These are phyloP conservation scores for Tupiocoris notatus DNA, from an alignment of 2,888 invertebrate genomes.

Conservation along the genomic window DNA sequence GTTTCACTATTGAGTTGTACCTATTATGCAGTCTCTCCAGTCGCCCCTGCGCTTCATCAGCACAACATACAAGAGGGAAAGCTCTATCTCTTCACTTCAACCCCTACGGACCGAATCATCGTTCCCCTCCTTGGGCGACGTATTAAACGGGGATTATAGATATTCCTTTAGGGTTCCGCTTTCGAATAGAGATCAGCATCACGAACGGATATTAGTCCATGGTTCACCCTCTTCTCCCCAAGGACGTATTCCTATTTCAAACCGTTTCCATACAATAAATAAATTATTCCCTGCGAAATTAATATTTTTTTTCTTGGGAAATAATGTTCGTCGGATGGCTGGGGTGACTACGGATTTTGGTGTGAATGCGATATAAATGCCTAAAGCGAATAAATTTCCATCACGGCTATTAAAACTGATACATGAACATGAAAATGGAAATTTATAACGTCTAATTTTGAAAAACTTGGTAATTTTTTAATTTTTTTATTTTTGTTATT, in stretches of 20 bases:
- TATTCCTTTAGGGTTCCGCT: not conserved
- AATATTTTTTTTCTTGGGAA: too few relatives aligned
- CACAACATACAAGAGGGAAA: not conserved
- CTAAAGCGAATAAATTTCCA: too few relatives aligned
- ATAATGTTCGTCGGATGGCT: too few relatives aligned
- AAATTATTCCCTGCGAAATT: too few relatives aligned
- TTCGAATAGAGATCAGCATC: not conserved
- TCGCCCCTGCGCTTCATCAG: constrained; percentile 13
- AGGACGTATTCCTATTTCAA: not conserved
- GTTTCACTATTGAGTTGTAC: constrained; percentile 17
- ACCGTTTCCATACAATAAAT: not conserved
- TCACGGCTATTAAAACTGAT: too few relatives aligned
- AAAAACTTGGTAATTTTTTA: too few relatives aligned
- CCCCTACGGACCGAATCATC: not conserved
- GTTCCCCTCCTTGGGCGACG: constrained; percentile 8
- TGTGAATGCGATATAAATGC: too few relatives aligned
- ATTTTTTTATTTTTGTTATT: too few relatives aligned
- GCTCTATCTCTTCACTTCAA: not conserved
- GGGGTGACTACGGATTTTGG: too few relatives aligned
- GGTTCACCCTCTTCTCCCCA: not conserved
- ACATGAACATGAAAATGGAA: too few relatives aligned
- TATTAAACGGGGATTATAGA: constrained; percentile 23
- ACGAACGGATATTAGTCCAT: not conserved
- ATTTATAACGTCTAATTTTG: too few relatives aligned
- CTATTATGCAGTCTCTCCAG: constrained; percentile 2